These are phyloP conservation scores for Pipa parva DNA, from an alignment of 2,113 vertebrate genomes.

Conservation along the genomic window DNA sequence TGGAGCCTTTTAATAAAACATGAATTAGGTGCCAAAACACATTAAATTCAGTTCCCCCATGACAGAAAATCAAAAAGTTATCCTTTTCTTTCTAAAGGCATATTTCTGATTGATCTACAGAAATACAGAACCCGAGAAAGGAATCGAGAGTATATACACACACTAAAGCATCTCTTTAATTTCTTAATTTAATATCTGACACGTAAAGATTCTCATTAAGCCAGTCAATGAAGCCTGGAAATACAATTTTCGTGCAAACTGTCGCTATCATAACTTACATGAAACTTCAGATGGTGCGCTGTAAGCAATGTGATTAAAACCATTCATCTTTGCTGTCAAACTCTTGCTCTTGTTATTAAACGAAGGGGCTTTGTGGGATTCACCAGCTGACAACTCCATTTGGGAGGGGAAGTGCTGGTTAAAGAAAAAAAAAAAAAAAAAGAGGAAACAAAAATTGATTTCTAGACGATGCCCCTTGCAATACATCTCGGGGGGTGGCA, in stretches of 20 bases:
- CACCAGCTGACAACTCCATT: conserved; percentile 23
- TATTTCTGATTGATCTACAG: conserved; percentile 60
- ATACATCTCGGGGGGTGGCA: conserved; percentile 8
- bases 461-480: not conserved
- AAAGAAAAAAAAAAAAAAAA: not conserved
- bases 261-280: conserved; percentile 71
- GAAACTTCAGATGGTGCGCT: conserved; percentile 64
- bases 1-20: conserved; percentile 63
- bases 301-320: conserved; percentile 72
- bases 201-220: conserved; percentile 78
- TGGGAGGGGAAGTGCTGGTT: conserved; percentile 15
- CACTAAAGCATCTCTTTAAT: conserved; percentile 66
- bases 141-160: conserved; percentile 54
- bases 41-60: conserved; percentile 56
- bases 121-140: conserved; percentile 47
- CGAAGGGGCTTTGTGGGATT: conserved; percentile 32
- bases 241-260: conserved; percentile 76
- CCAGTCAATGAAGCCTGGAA: conserved; percentile 75
- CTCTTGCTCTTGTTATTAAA: conserved; percentile 24
- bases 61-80: conserved; percentile 65
- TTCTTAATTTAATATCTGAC: conserved; percentile 74
- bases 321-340: conserved; percentile 69
- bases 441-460: not conserved
- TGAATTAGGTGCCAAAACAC: conserved; percentile 55
- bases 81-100: conserved; percentile 59